phyloP scores from a whole-genome alignment of 2,888 invertebrate genomes.

The Plusia festucae region DNA sequence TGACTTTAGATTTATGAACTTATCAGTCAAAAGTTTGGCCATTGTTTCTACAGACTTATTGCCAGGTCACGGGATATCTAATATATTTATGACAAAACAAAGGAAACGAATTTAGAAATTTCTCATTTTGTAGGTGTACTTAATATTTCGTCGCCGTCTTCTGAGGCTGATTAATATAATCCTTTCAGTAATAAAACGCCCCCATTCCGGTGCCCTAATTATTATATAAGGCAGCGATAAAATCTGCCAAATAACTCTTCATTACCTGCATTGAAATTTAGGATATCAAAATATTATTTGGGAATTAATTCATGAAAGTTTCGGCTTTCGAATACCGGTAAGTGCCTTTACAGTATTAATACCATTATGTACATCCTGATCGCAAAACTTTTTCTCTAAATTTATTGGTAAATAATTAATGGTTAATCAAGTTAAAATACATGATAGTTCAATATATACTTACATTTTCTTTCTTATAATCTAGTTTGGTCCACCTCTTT shows the following conservation, averaged over 20 bases:
- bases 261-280: constrained; percentile 44
- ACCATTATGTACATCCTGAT: not conserved
- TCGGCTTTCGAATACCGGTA: constrained; percentile 3
- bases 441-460: too few species aligned
- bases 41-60: constrained; percentile 63
- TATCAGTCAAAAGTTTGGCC: constrained; percentile 69
- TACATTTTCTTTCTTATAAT: too few species aligned
- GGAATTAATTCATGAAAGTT: constrained; percentile 21
- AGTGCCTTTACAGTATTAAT: constrained; percentile 13
- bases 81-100: constrained; percentile 45
- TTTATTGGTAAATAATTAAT: not conserved
- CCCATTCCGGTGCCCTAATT: constrained; percentile 33
- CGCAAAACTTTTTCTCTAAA: not conserved
- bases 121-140: constrained; percentile 36
- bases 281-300: constrained; percentile 26
- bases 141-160: constrained; percentile 38
- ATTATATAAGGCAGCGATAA: constrained; percentile 41
- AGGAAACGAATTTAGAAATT: constrained; percentile 41
- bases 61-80: constrained; percentile 40
- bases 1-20: constrained; percentile 59
- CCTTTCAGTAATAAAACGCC: constrained; percentile 48
- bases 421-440: too few species aligned
- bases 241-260: constrained; percentile 34
- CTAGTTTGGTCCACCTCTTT: not conserved
- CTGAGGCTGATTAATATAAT: constrained; percentile 49